phyloP scores from a whole-genome alignment of 2,888 invertebrate species.

The Rhorus exstirpatorius region DNA sequence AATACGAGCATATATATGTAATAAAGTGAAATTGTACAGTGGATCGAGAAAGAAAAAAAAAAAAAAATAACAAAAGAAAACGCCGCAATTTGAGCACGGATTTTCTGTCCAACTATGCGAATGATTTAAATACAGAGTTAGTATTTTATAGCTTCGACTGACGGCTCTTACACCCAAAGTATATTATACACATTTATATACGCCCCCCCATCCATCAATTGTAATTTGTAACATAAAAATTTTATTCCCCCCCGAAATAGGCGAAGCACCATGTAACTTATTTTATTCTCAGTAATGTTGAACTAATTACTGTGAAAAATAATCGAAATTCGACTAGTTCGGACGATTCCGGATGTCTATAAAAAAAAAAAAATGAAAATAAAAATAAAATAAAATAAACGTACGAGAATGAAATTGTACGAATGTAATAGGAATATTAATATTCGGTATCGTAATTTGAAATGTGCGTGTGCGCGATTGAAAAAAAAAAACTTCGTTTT shows the following conservation, averaged over 20 bases:
- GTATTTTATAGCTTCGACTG: slow-evolving; percentile 79
- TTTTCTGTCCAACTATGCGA: slow-evolving; percentile 58
- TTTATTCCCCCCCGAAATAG: slow-evolving; percentile 73
- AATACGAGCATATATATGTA: slow-evolving; percentile 69
- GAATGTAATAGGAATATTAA: slow-evolving; percentile 48
- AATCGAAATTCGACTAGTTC: slow-evolving; percentile 76
- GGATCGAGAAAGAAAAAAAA: slow-evolving; percentile 63
- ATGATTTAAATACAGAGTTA: slow-evolving; percentile 72
- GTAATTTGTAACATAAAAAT: slow-evolving; percentile 83
- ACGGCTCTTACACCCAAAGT: slow-evolving; percentile 83
- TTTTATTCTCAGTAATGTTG: slow-evolving; percentile 82
- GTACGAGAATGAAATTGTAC: slow-evolving; percentile 62
- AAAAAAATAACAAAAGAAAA: slow-evolving; percentile 63
- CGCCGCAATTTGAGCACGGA: slow-evolving; percentile 47
- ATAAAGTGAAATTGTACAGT: slow-evolving; percentile 75
- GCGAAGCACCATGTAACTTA: slow-evolving; percentile 81
- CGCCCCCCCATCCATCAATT: too few species aligned
- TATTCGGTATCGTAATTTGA: neutral
- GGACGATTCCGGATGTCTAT: slow-evolving; percentile 77
- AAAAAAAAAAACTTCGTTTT: too few species aligned
- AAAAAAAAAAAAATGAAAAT: too few species aligned
- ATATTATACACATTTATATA: slow-evolving; percentile 68
- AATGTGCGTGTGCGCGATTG: neutral
- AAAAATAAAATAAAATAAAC: too few species aligned
- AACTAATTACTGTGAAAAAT: slow-evolving; percentile 78